Evolutionary conservation across 2,888 invertebrate genomes (phyloP), one percentile per base, ranked within the genome.

Genomic region (Miltochrista miniata): DNA sequence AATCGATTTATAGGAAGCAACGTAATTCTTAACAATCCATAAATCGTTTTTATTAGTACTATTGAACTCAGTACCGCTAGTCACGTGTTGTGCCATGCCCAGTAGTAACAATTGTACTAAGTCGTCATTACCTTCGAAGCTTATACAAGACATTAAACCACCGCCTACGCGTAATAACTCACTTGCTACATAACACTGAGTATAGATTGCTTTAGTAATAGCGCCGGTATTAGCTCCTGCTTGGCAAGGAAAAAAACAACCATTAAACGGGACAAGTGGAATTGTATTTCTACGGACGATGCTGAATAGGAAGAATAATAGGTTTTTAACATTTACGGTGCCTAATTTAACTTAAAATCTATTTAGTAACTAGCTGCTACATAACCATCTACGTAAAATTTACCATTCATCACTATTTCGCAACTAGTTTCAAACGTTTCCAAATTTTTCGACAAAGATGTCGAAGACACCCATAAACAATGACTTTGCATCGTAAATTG

Each of bases 121-220:
- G 37, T 39, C 47, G 43, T 38, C 37, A 51, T 47, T 51, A 51
- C 38, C n/a, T 38, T 35, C 39, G 43, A 43, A 38, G 30, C 46
- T 42, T 51, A 43, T 46, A 42, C 51, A 46, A 41, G 42, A 29
- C 15, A 31, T 15, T 51, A 41, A 51, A 47, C 30, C 34, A 43
- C 24, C 43, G 47, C 46, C 43, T 45, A 50, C 51, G 38, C 38
- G 24, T 38, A 29, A 51, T 47, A 51, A 51, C 38, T 47, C 30
- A 38, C 42, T 46, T 13, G 38, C 33, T 42, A 37, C 42, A n/a
- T 0, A 42, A 42, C 29, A 47, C 35, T 39, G 34, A 49, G 34
- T 33, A 15, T 42, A 11, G 41, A 34, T 44, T 15, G 10, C 11
- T 29, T 29, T 35, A 39, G 15, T 44, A 44, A 37, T 44, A 39